These are phyloP conservation scores for Sclerurus mexicanus DNA, from an alignment of 2,113 vertebrate species.

Conservation along the genomic window DNA sequence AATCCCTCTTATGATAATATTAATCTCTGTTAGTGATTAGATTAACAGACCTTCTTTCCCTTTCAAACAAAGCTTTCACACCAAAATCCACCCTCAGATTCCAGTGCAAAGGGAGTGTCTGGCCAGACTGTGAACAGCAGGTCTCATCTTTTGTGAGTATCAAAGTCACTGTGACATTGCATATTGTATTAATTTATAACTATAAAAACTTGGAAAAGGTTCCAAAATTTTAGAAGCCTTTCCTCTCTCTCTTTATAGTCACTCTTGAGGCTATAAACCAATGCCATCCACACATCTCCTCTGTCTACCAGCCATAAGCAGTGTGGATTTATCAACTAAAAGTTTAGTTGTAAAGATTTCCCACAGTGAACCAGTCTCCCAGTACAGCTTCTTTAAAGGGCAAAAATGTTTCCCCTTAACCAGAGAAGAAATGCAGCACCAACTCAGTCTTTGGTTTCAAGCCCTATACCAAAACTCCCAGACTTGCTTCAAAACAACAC, in stretches of 20 bases:
- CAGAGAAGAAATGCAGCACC: not conserved
- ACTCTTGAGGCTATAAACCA: accelerated
- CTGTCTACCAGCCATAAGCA: not conserved
- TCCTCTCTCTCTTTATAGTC: not conserved
- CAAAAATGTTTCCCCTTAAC: not conserved
- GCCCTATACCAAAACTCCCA: not conserved
- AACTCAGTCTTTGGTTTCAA: not conserved
- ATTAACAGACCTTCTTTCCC: not conserved
- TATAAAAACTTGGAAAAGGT: not conserved
- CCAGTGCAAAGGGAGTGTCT: not conserved
- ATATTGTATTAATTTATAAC: not conserved
- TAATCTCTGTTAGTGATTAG: not conserved
- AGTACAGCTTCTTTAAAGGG: not conserved
- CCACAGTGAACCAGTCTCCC: not conserved
- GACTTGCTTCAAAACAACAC: not conserved
- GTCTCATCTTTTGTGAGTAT: not conserved
- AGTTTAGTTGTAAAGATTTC: not conserved
- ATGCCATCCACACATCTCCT: not conserved
- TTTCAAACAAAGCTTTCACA: not conserved
- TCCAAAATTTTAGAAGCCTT: not conserved
- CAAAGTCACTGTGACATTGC: not conserved
- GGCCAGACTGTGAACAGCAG: not conserved
- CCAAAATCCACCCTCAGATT: not conserved
- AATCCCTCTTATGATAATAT: not conserved
- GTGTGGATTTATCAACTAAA: not conserved